phyloP scores from a whole-genome alignment of 2,888 invertebrate genomes.

The Dynastes hyllus region DNA sequence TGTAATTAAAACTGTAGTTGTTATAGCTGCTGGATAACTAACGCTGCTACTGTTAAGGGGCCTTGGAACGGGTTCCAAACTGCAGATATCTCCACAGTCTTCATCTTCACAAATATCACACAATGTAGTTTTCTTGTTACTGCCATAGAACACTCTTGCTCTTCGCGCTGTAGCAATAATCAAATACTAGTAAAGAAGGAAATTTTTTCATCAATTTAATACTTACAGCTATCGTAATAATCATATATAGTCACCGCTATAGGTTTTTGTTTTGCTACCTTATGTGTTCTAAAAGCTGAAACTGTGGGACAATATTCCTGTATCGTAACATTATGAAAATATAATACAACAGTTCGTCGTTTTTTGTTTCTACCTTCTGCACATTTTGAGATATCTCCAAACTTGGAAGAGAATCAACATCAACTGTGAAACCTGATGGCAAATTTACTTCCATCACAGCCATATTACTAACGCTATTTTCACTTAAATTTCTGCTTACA shows the following conservation, averaged over 20 bases:
- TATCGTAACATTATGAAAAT: constrained; percentile 79
- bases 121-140: constrained; percentile 78
- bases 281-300: constrained; percentile 86
- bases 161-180: constrained; percentile 78
- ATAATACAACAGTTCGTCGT: constrained; percentile 79
- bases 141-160: constrained; percentile 88
- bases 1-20: constrained; percentile 20
- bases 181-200: constrained; percentile 20
- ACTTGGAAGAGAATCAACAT: constrained; percentile 81
- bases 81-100: constrained; percentile 74
- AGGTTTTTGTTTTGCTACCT: constrained; percentile 89
- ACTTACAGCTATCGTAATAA: constrained; percentile 93
- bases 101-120: constrained; percentile 89
- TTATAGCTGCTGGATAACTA: constrained; percentile 32
- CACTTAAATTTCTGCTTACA: constrained; percentile 75
- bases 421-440: constrained; percentile 93
- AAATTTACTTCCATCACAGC: constrained; percentile 92
- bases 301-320: constrained; percentile 88
- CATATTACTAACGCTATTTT: constrained; percentile 87
- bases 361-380: constrained; percentile 81
- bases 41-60: constrained; percentile 31
- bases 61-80: constrained; percentile 64
- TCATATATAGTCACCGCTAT: constrained; percentile 90
- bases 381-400: constrained; percentile 75
- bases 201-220: constrained; percentile 11